Conservation (phyloP, 2,797 vertebrate species). For the Phoxinus dragarum region DNA sequence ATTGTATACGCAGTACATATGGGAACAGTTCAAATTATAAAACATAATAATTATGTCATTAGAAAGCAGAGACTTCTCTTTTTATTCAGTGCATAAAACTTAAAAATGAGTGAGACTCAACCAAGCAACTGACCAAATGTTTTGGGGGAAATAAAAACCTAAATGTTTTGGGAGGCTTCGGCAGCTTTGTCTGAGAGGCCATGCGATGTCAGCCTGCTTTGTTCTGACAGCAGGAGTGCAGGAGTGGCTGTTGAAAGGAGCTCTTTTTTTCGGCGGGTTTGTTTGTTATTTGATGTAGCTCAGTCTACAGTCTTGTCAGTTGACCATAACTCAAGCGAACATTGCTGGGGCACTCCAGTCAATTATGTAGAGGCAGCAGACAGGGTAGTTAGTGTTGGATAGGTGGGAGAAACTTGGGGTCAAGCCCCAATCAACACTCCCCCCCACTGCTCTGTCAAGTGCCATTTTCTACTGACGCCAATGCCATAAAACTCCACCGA, state of each 20-base stretch:
- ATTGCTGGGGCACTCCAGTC: conserved; percentile 8
- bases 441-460: conserved; percentile 51
- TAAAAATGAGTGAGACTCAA: conserved; percentile 49
- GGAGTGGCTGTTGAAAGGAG: conserved; percentile 68
- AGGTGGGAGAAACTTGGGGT: conserved; percentile 41
- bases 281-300: conserved; percentile 67
- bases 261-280: conserved; percentile 69
- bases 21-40: background rate
- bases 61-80: background rate
- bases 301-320: conserved; percentile 33
- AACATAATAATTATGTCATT: background rate
- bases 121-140: conserved; percentile 34
- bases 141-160: background rate
- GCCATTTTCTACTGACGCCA: conserved; percentile 59
- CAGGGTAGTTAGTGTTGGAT: conserved; percentile 33
- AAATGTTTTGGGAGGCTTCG: conserved; percentile 66
- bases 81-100: background rate
- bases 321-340: conserved; percentile 34
- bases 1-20: background rate
- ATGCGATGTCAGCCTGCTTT: conserved; percentile 70
- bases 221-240: conserved; percentile 68
- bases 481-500: conserved; percentile 49
- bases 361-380: conserved; percentile 31
- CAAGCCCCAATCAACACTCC: conserved; percentile 50
- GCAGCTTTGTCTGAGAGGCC: conserved; percentile 58